phyloP scores from a whole-genome alignment of 1,140 invertebrate species.

The Nautilus pompilius region DNA sequence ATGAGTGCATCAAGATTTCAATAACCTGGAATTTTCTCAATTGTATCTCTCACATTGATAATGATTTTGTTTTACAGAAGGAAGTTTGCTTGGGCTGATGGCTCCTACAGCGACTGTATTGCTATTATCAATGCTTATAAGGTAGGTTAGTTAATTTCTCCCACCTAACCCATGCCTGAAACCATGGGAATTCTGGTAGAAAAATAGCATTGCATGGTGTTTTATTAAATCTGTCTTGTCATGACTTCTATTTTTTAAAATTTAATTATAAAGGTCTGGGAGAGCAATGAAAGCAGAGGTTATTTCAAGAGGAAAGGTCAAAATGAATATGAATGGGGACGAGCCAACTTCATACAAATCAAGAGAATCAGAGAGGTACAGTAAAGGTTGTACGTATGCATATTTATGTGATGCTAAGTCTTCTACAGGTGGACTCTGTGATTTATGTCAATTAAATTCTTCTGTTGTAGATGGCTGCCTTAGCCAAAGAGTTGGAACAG shows the following conservation, averaged over 20 bases:
- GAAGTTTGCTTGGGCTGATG: slow-evolving; percentile 76
- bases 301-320: slow-evolving; percentile 44
- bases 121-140: slow-evolving; percentile 78
- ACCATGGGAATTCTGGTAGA: too few species aligned
- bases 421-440: neutral
- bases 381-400: neutral
- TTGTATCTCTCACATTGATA: neutral
- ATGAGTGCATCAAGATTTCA: too few species aligned
- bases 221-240: too few species aligned
- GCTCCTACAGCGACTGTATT: slow-evolving; percentile 80
- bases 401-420: neutral
- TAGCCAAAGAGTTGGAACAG: slow-evolving; percentile 67
- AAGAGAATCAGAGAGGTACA: slow-evolving; percentile 66
- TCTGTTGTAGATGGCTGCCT: slow-evolving; percentile 59
- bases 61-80: slow-evolving; percentile 32
- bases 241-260: too few species aligned
- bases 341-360: slow-evolving; percentile 70
- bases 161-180: too few species aligned
- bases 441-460: neutral
- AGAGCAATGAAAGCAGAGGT: slow-evolving; percentile 36
- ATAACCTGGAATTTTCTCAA: too few species aligned
- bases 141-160: slow-evolving; percentile 56
- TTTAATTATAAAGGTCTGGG: slow-evolving; percentile 56
- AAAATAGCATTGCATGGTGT: too few species aligned
- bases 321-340: slow-evolving; percentile 69